These are phyloP conservation scores for Trigoniulus corallinus DNA, from an alignment of 1,140 invertebrate species.

Conservation along the genomic window DNA sequence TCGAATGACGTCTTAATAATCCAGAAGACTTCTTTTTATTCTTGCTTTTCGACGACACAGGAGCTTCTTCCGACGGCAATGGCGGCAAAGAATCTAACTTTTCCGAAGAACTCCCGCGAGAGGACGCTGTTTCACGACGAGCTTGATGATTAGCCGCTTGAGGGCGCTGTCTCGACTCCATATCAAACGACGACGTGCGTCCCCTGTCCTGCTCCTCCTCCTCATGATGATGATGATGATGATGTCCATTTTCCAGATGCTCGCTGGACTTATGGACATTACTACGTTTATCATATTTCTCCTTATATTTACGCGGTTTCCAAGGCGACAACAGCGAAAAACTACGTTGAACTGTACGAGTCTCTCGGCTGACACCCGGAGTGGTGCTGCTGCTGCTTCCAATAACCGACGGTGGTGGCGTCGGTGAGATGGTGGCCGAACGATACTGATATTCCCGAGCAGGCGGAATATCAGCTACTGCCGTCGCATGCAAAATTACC, in stretches of 20 bases:
- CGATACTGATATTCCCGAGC: neutral
- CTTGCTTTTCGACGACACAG: neutral
- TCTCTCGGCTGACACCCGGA: neutral
- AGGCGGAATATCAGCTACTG: constrained; percentile 19
- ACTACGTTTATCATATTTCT: neutral
- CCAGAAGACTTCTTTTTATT: neutral
- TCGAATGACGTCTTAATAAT: neutral
- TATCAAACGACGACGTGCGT: no score
- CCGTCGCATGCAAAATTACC: constrained; percentile 18
- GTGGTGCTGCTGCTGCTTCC: neutral
- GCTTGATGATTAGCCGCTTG: neutral
- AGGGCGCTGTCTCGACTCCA: no score
- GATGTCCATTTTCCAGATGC: neutral
- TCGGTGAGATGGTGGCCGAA: neutral
- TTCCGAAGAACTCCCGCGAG: constrained; percentile 1
- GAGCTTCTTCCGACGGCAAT: neutral
- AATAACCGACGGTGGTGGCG: neutral
- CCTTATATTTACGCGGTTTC: constrained; percentile 6
- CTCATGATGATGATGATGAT: neutral
- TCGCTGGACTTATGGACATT: no score
- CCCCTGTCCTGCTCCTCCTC: neutral
- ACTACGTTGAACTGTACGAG: neutral
- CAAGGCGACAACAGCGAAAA: constrained; percentile 3
- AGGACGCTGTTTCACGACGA: neutral
- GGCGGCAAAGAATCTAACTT: constrained; percentile 1